Evolutionary conservation across 2,113 vertebrate species (phyloP), one percentile per base, ranked within the genome.

Genomic region (Taurulus bubalis): DNA sequence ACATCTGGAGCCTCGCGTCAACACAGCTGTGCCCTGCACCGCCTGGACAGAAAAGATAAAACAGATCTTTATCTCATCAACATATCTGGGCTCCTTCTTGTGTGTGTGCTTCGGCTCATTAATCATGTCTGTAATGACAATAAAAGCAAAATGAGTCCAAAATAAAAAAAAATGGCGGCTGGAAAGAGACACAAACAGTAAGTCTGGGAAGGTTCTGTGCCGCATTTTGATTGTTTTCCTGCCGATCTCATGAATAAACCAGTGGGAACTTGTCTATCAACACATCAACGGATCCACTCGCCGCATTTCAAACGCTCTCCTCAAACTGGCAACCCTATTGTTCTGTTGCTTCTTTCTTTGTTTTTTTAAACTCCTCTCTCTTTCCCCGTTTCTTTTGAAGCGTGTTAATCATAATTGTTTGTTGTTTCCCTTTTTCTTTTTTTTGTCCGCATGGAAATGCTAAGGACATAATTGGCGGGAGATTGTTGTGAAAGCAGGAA

Each of bases 391-490:
- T 24, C 74, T 73, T 91, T 93, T 90, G 86, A 93, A 91, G 87
- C 82, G 12, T 2, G 56, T 24, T 59, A 40, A 76, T 87, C 71
- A 58, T 75, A 81, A 77, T 88, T 71, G 72, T 80, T 78, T 65
- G 76, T 87, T 87, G 77, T 86, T 91, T 90, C 86, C 87, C 79
- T 88, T 79, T 91, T 42, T 80, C 85, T 87, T 87, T 77, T 80
- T 86, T 87, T 87, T 79, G 81, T 90, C 77, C 53, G 12, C 63
- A 91, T 91, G 89, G 82, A 85, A 92, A 93, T 91, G 78, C 60
- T 83, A 83, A 89, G 83, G 63, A 85, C 85, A 90, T 93, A 89
- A 91, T 90, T 90, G 80, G 38, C 1, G 2, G 24, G 63, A 42
- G 74, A 68, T 71, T 92, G 87, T 87, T 88, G 80, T 86, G 84